Evolutionary conservation across 2,888 invertebrate genomes (phyloP).

Genomic region (Congeria kusceri): DNA sequence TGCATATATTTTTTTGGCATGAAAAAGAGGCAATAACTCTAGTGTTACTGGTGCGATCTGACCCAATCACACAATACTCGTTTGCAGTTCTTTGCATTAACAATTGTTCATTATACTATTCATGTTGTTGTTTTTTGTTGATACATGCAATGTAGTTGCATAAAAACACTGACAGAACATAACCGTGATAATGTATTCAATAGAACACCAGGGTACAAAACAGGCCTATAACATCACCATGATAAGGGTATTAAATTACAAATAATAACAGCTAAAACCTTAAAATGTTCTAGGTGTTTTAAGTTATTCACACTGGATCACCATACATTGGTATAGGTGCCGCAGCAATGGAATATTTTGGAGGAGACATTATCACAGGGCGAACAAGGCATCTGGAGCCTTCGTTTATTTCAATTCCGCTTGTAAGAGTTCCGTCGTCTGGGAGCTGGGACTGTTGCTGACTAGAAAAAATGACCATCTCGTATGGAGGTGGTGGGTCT

Average conservation of each 20-base stretch:
- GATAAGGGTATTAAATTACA: background rate
- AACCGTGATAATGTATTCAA: too few species aligned
- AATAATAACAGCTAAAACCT: background rate
- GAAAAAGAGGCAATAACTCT: too few species aligned
- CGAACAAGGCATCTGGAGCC: conserved; percentile 44
- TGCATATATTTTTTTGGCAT: too few species aligned
- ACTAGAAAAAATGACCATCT: conserved; percentile 67
- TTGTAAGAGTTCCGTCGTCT: conserved; percentile 43
- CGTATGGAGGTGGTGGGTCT: conserved; percentile 80
- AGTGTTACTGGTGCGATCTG: too few species aligned
- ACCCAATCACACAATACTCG: too few species aligned
- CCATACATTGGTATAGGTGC: conserved; percentile 76
- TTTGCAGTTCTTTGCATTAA: too few species aligned
- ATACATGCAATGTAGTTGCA: background rate
- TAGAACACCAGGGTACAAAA: too few species aligned
- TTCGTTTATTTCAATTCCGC: conserved; percentile 50
- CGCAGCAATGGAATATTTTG: conserved; percentile 78
- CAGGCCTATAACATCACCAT: too few species aligned
- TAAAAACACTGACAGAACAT: background rate
- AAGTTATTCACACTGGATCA: conserved; percentile 54
- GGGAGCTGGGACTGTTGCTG: conserved; percentile 37
- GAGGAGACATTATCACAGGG: conserved; percentile 74
- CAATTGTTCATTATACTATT: too few species aligned
- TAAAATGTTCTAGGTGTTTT: background rate
- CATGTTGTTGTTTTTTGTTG: too few species aligned